Base-by-base conservation (phyloP, 2,888 invertebrate species). In the Cancer borealis region DNA sequence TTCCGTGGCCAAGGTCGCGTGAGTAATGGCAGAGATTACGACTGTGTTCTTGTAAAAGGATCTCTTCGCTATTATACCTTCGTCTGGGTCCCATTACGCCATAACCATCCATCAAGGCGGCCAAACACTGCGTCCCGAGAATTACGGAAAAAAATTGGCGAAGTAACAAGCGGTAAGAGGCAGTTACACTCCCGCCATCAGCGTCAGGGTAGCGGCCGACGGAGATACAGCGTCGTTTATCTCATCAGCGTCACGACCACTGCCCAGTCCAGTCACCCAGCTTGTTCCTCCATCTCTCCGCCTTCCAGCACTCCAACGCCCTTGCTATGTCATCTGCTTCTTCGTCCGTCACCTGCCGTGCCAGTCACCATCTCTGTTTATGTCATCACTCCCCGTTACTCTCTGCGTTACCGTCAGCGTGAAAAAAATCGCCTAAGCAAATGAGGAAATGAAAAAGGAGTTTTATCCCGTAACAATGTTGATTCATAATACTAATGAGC, bases 81-180 rank as follows among this genome's bases (percentile, higher is more conserved):
- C 39, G 84, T 39, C 79, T 84, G 39, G 84, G 30, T 73, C 39
- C 84, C 84, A 84, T 84, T 84, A 84, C 84, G 84, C 14, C 84
- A 84, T 84, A 84, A 84, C 84, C 84, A 84, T 84, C 30, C 84
- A 84, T 84, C 84, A 84, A 30, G 84, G 84, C 84, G n/a, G 39
- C 84, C 84, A 84, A 84, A 84, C 84, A 39, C 84, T 84, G 84
- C 39, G 84, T n/a, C 84, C 14, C 39, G 84, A 39, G 73, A 73
- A 73, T 73, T 73, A 73, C 73, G 73, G 73, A 73, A 73, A 73
- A 39, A 84, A 39, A 84, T 84, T 84, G 84, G 84, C 39, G 84
- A 84, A 84, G 84, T 39, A 84, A 84, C 84, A 84, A 84, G 84
- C 39, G 14, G 84, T 84, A 84, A 84, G 84, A 73, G 84, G 39